Evolutionary conservation across 92 coral and sea anemone species (phyloP).

Genomic region (Ricordea florida): DNA sequence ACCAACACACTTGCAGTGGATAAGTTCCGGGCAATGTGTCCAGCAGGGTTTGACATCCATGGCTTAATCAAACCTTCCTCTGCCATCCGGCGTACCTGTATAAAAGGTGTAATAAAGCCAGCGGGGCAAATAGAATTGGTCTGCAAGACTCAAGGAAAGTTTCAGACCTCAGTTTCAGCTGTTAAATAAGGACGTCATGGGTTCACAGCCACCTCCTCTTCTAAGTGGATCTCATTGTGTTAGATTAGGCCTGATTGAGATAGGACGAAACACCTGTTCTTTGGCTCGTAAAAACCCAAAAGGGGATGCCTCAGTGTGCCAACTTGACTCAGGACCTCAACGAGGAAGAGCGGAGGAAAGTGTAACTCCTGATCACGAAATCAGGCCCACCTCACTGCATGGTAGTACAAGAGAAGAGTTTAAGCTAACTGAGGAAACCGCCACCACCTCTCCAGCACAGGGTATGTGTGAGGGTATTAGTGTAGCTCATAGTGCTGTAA

Average conservation of each 20-base stretch:
- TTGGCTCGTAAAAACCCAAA: background rate
- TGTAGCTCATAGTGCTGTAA: background rate
- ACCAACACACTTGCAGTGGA: slow-evolving; percentile 26
- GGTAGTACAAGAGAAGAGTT: too few species aligned
- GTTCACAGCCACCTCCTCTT: slow-evolving; percentile 7
- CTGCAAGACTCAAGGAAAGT: too few species aligned
- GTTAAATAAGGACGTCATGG: background rate
- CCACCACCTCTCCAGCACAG: background rate
- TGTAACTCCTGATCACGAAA: background rate
- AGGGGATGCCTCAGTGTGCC: background rate
- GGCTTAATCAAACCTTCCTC: background rate
- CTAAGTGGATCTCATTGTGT: slow-evolving; percentile 14
- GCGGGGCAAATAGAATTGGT: too few species aligned
- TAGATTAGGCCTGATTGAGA: too few species aligned
- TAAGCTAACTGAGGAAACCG: too few species aligned
- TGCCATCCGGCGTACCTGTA: background rate
- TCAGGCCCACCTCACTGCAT: background rate
- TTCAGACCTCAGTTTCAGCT: background rate
- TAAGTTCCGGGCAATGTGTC: background rate
- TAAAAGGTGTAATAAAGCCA: background rate
- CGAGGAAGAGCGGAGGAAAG: too few species aligned
- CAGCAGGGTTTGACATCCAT: slow-evolving; percentile 5
- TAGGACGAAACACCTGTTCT: background rate
- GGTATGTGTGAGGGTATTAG: background rate
- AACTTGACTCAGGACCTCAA: background rate